phyloP scores from a whole-genome alignment of 2,797 vertebrate genomes.

The Morelia viridis region DNA sequence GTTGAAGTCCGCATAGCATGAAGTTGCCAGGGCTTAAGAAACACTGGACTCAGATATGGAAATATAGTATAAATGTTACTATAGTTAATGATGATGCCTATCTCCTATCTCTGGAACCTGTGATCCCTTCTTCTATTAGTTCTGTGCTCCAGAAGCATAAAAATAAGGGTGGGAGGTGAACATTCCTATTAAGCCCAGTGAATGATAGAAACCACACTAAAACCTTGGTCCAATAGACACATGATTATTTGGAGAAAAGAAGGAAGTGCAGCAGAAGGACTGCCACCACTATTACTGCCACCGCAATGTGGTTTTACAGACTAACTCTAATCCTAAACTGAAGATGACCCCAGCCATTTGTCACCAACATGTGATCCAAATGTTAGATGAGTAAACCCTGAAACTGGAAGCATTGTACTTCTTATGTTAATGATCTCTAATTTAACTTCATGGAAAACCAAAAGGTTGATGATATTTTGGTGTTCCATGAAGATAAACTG shows the following conservation, averaged over 20 bases:
- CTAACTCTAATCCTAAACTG: background rate
- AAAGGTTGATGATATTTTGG: background rate
- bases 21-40: background rate
- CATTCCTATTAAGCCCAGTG: background rate
- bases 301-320: background rate
- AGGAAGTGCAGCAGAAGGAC: background rate
- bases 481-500: background rate
- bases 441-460: background rate
- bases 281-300: background rate
- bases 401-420: background rate
- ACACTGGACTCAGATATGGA: background rate
- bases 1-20: background rate
- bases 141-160: background rate
- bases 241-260: background rate
- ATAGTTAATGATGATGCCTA: background rate
- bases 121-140: background rate
- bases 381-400: background rate
- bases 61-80: background rate
- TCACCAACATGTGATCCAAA: background rate
- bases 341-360: background rate
- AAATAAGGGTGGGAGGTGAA: background rate
- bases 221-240: background rate
- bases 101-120: background rate
- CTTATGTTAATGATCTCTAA: background rate
- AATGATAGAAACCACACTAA: background rate